These are phyloP conservation scores for Habrosyne pyritoides DNA, from an alignment of 2,888 invertebrate species.

Conservation along the genomic window DNA sequence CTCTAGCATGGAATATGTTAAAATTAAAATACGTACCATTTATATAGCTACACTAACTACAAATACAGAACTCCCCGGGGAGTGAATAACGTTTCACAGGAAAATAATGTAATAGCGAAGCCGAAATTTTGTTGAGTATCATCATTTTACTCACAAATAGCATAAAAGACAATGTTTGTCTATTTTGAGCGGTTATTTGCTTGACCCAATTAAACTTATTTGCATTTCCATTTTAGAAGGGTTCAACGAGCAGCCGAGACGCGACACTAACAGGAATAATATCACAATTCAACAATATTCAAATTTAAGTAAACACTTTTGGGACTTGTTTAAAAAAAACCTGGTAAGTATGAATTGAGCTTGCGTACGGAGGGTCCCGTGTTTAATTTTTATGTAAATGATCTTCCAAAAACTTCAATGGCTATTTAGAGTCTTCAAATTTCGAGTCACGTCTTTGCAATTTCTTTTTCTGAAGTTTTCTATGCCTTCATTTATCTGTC, in stretches of 20 bases:
- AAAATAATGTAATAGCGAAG: background rate
- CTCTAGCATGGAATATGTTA: no score
- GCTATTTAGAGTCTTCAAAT: no score
- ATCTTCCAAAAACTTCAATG: no score
- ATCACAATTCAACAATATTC: conserved; percentile 17
- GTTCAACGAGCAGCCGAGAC: conserved; percentile 15
- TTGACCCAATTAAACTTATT: conserved; percentile 43
- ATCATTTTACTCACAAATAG: conserved; percentile 4
- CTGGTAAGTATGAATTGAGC: no score
- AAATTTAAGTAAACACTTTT: conserved; percentile 11
- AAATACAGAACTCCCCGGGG: background rate
- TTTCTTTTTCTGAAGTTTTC: no score
- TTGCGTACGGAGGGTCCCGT: no score
- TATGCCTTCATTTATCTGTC: no score
- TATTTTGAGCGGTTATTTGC: conserved; percentile 27
- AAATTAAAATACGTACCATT: background rate
- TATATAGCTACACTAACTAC: no score
- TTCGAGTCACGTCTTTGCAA: no score
- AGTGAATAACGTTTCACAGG: background rate
- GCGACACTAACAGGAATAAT: conserved; percentile 15
- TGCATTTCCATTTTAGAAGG: conserved; percentile 39
- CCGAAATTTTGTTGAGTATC: background rate
- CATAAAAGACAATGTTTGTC: conserved; percentile 15
- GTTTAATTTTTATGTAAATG: no score
- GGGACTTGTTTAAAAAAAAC: background rate